Base-by-base conservation (phyloP, 2,888 invertebrate genomes). In the Beris chalybata region DNA sequence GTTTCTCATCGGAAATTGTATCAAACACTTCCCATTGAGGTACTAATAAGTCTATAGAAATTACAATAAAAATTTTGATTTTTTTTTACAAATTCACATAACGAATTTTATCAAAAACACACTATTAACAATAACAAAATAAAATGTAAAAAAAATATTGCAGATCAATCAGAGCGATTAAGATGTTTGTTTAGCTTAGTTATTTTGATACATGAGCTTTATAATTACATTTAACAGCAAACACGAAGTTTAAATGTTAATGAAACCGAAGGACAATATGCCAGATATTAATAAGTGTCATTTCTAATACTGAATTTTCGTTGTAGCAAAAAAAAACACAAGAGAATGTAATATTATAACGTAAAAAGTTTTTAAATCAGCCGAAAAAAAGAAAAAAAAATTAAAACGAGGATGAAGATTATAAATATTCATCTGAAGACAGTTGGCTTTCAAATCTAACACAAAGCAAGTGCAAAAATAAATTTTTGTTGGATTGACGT, bases 1-100 rank as follows among this genome's bases (percentile, higher is more conserved):
- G 11, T 50, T 38, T 48, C n/a, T 56, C 48, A 38, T 48, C 64
- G 31, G 56, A 48, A 32, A 55, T 56, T 32, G 55, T 15, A 56
- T 53, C 45, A 55, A 48, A 56, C 31, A 56, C 56, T 56, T 65
- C 56, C 64, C 64, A 65, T 47, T 45, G 55, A 31, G 55, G 54
- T 22, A 48, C 45, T 48, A 65, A 48, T 6, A 65, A 13, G 43
- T 65, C 64, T 65, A 56, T 56, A 32, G 22, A 56, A 48, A 48
- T 45, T 56, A 22, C 50, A 54, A 53, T 53, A 64, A 30, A 12
- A 53, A 53, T 22, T 30, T 22, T 22, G 12, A 15, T 29, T 53
- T 22, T 15, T 30, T 38, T 38, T 38, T 7, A 5, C 5, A 38
- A 38, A 38, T 38, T 47, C 47, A n/a, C 47, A 47, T 13, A 47